A percentile compares a stretch with the other conserved stretches of the same genome.
These are phyloP conservation scores for Sthenelais limicola DNA, from an alignment of 2,888 invertebrate species.

Conservation along the genomic window DNA sequence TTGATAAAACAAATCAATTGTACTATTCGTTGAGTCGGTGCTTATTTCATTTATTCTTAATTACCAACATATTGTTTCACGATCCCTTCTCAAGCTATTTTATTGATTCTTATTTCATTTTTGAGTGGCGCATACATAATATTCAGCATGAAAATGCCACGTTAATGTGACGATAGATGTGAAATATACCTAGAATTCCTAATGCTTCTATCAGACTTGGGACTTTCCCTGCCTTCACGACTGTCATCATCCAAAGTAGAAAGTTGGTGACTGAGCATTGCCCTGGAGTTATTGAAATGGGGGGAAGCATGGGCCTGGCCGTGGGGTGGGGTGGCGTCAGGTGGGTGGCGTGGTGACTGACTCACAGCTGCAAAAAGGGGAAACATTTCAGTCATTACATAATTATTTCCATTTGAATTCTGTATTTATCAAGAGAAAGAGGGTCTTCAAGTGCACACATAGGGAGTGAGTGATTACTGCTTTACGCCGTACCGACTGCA, in stretches of 20 bases:
- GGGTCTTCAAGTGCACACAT: too few species aligned
- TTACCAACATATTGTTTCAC: too few species aligned
- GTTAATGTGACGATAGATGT: not conserved
- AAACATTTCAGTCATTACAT: not conserved
- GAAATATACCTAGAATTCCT: constrained; percentile 32
- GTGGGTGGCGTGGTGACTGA: constrained; percentile 15
- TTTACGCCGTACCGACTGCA: too few species aligned
- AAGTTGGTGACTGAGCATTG: constrained; percentile 7
- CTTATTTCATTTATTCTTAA: too few species aligned
- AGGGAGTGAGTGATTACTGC: too few species aligned
- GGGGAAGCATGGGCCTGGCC: constrained; percentile 13
- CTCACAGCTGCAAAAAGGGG: constrained; percentile 2
- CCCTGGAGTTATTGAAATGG: constrained; percentile 16
- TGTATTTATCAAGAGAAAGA: not conserved
- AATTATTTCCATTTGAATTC: not conserved
- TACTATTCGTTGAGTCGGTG: too few species aligned
- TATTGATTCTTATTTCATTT: too few species aligned
- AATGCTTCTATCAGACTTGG: constrained; percentile 33
- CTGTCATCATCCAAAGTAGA: constrained; percentile 18
- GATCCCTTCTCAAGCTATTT: too few species aligned
- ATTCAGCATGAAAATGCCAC: not conserved
- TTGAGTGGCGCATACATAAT: too few species aligned
- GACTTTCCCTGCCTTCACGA: constrained; percentile 31
- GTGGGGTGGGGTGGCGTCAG: constrained; percentile 31
- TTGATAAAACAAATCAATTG: too few species aligned